These are phyloP conservation scores for Parelbella ahira DNA, from an alignment of 2,888 invertebrate genomes.

Conservation along the genomic window DNA sequence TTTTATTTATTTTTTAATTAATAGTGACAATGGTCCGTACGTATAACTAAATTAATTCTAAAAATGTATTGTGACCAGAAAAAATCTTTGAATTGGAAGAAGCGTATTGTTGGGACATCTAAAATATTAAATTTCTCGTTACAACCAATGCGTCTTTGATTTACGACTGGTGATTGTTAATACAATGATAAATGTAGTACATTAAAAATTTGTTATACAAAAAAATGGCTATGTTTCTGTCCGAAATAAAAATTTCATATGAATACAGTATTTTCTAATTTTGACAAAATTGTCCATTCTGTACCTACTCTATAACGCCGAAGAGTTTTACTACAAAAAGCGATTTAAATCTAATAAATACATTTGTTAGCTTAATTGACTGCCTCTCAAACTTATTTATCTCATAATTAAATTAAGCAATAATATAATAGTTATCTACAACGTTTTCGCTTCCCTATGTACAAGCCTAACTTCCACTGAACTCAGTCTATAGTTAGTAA, in stretches of 20 bases:
- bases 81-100: neutral
- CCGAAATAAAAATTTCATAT: too few species aligned
- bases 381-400: conserved; percentile 4
- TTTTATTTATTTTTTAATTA: conserved; percentile 39
- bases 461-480: conserved; percentile 50
- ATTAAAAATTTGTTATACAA: too few species aligned
- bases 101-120: too few species aligned
- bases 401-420: conserved; percentile 29
- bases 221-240: too few species aligned
- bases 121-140: too few species aligned
- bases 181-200: too few species aligned
- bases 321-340: conserved; percentile 6
- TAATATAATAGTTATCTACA: conserved; percentile 30
- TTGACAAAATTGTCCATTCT: too few species aligned
- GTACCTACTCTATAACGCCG: neutral
- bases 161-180: too few species aligned
- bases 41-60: conserved; percentile 35
- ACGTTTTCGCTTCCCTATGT: conserved; percentile 44
- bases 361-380: conserved; percentile 16
- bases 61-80: conserved; percentile 11
- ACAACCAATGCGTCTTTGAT: too few species aligned
- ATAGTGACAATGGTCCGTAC: conserved; percentile 65
- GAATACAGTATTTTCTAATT: too few species aligned
- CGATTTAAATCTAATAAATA: too few species aligned
- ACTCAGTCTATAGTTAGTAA: conserved; percentile 68